A percentile compares a stretch with the other conserved stretches of the same genome.
phyloP scores from a whole-genome alignment of 2,797 vertebrate species.

The Allobates femoralis region DNA sequence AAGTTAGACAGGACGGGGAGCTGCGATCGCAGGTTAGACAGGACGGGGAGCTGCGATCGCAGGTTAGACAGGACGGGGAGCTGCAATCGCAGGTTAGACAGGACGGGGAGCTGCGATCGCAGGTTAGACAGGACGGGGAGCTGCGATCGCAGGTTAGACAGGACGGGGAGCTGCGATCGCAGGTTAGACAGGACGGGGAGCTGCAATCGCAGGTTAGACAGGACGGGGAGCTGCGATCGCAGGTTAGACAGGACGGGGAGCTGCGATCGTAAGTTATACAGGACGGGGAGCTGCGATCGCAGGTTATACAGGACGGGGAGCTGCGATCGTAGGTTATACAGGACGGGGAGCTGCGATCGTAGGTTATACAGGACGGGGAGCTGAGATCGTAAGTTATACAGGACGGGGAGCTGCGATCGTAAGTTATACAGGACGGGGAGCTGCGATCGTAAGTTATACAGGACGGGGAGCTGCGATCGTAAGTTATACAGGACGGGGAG shows the following conservation, averaged over 20 bases:
- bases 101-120: slow-evolving; percentile 96
- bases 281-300: slow-evolving; percentile 96
- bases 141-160: slow-evolving; percentile 90
- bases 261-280: slow-evolving; percentile 90
- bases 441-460: slow-evolving; percentile 90
- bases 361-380: slow-evolving; percentile 88
- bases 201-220: slow-evolving; percentile 90
- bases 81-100: slow-evolving; percentile 90
- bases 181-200: slow-evolving; percentile 88
- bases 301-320: slow-evolving; percentile 88
- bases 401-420: slow-evolving; percentile 96
- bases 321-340: slow-evolving; percentile 90
- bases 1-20: slow-evolving; percentile 88
- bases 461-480: slow-evolving; percentile 96
- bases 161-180: slow-evolving; percentile 96
- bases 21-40: slow-evolving; percentile 90
- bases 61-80: slow-evolving; percentile 88
- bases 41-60: slow-evolving; percentile 96
- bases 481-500: slow-evolving; percentile 88
- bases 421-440: slow-evolving; percentile 88
- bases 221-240: slow-evolving; percentile 96
- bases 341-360: slow-evolving; percentile 96
- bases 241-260: slow-evolving; percentile 88
- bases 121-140: slow-evolving; percentile 88
- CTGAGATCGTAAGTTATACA: slow-evolving; percentile 90